Base-by-base conservation (phyloP, 2,113 vertebrate species). In the Dolichallabes microphthalmus region DNA sequence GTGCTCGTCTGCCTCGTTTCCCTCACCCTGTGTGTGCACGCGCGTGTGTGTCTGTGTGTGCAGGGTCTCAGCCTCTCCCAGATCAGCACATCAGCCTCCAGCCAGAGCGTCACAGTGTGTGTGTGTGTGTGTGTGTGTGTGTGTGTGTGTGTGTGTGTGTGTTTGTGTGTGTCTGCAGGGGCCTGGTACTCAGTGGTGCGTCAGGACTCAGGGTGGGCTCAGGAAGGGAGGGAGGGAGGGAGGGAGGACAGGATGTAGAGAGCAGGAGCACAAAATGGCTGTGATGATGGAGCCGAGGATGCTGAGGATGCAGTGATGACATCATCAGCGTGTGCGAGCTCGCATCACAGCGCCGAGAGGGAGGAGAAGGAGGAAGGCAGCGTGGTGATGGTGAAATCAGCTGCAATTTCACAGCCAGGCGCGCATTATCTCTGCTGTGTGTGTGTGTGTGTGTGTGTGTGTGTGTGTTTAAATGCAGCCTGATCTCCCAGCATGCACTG, bases 231-330 rank as follows among this genome's bases (percentile, higher is more conserved):
- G 85, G 83, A 86, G 86, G 25, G 84, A 82, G 8, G 77, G 58
- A 63, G 80, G 58, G 86, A 87, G 85, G 45, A 45, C 32, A 75
- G 80, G 20, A 73, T 30, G 64, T 64, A 58, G 74, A 55, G 76
- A 75, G 64, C 32, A 77, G 85, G 57, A 84, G 81, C 81, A 90
- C 92, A 88, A 94, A 94, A 94, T 94, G 93, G 92, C 92, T 90
- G 89, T 68, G 90, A 80, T 90, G 91, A 78, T 87, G 91, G 88
- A 88, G 87, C 60, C 89, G 87, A 87, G 91, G 91, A 92, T 91
- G 92, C 91, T 92, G 91, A 87, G 90, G 90, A 91, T 88, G 30
- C 74, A 77, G 85, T 89, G 92, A 90, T 95, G 93, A 94, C 93
- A 92, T 94, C 94, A 95, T 89, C 92, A 91, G 90, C 11, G 53